Evolutionary conservation across 2,797 vertebrate species (phyloP).

Genomic region (Hipposideros larvatus): DNA sequence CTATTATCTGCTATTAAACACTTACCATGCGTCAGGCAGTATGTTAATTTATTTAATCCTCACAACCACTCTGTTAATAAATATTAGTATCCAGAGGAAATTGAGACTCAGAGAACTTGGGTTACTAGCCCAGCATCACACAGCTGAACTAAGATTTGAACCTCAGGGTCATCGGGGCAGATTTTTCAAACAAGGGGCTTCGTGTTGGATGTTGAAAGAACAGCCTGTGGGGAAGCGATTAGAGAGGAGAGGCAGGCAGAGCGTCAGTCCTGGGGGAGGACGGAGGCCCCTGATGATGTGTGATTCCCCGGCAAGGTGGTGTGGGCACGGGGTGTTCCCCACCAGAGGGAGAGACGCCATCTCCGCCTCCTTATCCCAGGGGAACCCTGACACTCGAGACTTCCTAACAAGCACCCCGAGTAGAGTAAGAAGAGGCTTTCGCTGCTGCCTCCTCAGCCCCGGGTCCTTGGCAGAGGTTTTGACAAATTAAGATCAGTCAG

Average conservation of each 20-base stretch:
- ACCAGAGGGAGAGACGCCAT: neutral
- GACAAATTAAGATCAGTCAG: neutral
- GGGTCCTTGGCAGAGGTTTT: neutral
- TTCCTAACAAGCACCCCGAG: neutral
- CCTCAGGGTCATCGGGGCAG: neutral
- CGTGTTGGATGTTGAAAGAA: neutral
- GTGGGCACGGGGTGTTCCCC: neutral
- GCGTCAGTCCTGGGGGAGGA: too few species aligned
- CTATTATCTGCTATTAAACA: accelerated
- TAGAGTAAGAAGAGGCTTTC: neutral
- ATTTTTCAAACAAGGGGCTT: neutral
- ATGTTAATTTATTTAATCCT: neutral
- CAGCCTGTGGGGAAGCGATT: neutral
- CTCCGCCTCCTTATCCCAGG: neutral
- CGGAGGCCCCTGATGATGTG: accelerated
- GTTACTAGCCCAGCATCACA: neutral
- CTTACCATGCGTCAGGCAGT: neutral
- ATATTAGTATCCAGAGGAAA: neutral
- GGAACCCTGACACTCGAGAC: neutral
- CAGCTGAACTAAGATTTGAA: neutral
- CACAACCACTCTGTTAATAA: neutral
- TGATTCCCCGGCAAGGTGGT: accelerated
- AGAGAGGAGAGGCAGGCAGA: neutral
- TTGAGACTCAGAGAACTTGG: neutral
- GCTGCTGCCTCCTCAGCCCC: neutral